Evolutionary conservation across 2,888 invertebrate species (phyloP).

Genomic region (Drosophila melanosoma): DNA sequence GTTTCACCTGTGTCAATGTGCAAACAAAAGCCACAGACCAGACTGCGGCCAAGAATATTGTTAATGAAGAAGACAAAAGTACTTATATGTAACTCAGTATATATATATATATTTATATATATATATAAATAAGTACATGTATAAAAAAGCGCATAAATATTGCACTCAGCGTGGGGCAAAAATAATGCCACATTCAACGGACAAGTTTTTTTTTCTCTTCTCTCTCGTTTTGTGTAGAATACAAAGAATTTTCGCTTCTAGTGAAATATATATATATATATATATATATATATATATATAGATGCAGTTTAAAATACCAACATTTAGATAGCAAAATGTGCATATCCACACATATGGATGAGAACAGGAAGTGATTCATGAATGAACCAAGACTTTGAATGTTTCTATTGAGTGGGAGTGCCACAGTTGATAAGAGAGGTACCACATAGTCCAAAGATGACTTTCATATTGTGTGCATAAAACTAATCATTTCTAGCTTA

Average conservation of each 20-base stretch:
- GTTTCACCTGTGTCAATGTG: slow-evolving; percentile 80
- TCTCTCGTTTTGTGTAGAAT: slow-evolving; percentile 5
- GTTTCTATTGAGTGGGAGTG: slow-evolving; percentile 13
- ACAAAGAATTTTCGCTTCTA: slow-evolving; percentile 25
- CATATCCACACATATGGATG: slow-evolving; percentile 9
- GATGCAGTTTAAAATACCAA: slow-evolving; percentile 22
- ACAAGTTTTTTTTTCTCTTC: slow-evolving; percentile 4
- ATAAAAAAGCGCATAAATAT: slow-evolving; percentile 32
- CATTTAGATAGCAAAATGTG: slow-evolving; percentile 35
- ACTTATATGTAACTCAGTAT: slow-evolving; percentile 6
- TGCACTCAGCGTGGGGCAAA: slow-evolving; percentile 26
- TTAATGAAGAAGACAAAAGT: slow-evolving; percentile 64
- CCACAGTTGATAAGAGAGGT: slow-evolving; percentile 24
- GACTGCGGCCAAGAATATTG: slow-evolving; percentile 49
- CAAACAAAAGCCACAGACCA: slow-evolving; percentile 67
- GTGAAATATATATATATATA: slow-evolving; percentile 5
- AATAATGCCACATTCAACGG: slow-evolving; percentile 28
- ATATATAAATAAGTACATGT: background rate
- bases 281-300: slow-evolving; percentile 8
- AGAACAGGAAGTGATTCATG: slow-evolving; percentile 47
- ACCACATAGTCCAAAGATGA: slow-evolving; percentile 17
- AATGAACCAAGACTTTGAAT: slow-evolving; percentile 25
- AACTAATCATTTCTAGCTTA: background rate
- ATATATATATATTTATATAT: slow-evolving; percentile 8
- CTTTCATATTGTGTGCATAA: background rate